Percentiles rank a stretch among this genome's conserved stretches.
Conservation (phyloP, 1,140 invertebrate genomes). For the Drosophila oshimai region DNA sequence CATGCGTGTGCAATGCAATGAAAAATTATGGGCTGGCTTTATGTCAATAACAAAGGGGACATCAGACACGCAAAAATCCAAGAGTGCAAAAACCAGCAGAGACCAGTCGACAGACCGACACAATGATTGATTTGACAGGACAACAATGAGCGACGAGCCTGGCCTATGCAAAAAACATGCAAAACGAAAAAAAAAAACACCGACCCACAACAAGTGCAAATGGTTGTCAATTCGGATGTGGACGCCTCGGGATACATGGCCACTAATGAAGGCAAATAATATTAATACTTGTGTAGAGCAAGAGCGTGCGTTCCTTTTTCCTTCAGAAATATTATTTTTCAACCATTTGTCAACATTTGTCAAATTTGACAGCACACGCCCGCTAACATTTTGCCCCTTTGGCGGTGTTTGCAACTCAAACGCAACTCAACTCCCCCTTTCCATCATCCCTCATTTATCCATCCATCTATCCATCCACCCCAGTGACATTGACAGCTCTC, state of each 20-base stretch:
- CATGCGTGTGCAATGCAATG: slow-evolving; percentile 79
- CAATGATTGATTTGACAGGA: slow-evolving; percentile 82
- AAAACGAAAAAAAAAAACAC: background rate
- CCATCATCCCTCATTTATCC: slow-evolving; percentile 10
- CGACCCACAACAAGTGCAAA: slow-evolving; percentile 34
- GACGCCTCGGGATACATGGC: slow-evolving; percentile 56
- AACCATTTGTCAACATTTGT: slow-evolving; percentile 81
- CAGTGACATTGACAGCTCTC: slow-evolving; percentile 54
- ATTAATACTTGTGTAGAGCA: slow-evolving; percentile 45
- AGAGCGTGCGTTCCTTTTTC: slow-evolving; percentile 1
- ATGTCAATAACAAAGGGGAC: slow-evolving; percentile 71
- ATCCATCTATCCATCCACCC: slow-evolving; percentile 37
- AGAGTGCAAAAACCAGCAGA: slow-evolving; percentile 20
- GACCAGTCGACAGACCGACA: slow-evolving; percentile 14
- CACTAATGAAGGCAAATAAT: slow-evolving; percentile 78
- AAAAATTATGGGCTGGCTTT: slow-evolving; percentile 79
- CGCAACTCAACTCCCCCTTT: background rate
- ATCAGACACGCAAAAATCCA: slow-evolving; percentile 25
- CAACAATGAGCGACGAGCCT: slow-evolving; percentile 38
- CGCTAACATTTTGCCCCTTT: slow-evolving; percentile 45
- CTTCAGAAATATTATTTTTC: slow-evolving; percentile 66
- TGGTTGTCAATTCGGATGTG: slow-evolving; percentile 35
- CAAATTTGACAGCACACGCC: slow-evolving; percentile 71
- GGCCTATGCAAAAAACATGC: slow-evolving; percentile 37
- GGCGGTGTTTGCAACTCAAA: slow-evolving; percentile 38